phyloP scores from a whole-genome alignment of 35 echinoderm and acorn worm species.

The Ophioderma brevispina region DNA sequence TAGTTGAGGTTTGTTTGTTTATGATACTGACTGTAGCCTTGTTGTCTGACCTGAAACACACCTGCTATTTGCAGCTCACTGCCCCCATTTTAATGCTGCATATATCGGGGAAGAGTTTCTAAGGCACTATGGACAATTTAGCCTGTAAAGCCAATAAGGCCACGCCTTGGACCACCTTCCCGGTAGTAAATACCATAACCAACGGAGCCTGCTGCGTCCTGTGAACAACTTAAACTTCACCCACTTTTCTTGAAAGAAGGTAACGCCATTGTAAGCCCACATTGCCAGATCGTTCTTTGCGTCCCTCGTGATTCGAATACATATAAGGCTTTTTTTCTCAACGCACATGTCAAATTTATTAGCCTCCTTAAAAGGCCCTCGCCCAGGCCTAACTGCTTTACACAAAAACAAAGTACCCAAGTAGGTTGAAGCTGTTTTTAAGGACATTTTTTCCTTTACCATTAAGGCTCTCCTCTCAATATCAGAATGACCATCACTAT shows the following conservation, averaged over 20 bases:
- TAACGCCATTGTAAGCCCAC: constrained; percentile 2
- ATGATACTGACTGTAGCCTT: constrained; percentile 1
- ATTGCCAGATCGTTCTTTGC: neutral
- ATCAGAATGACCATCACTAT: too few species aligned
- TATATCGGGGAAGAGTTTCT: constrained; percentile 21
- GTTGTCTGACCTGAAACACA: constrained; percentile 17
- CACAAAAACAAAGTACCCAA: too few species aligned
- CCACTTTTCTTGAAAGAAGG: constrained; percentile 15
- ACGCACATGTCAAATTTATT: neutral
- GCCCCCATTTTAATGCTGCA: constrained; percentile 6
- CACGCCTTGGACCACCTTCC: constrained; percentile 34
- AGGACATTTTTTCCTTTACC: too few species aligned
- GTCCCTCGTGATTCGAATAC: constrained; percentile 5
- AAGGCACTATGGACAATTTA: constrained; percentile 16
- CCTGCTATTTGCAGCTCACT: neutral
- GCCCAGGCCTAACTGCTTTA: too few species aligned
- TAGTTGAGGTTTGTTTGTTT: constrained; percentile 5
- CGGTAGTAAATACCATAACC: constrained; percentile 36
- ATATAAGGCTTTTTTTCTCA: neutral
- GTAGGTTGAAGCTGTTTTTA: too few species aligned
- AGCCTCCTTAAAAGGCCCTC: constrained; percentile 22
- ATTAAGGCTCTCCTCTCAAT: too few species aligned
- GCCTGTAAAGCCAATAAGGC: neutral
- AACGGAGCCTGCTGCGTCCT: constrained; percentile 32
- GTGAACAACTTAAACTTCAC: neutral